Base-by-base conservation (phyloP, 1,140 invertebrate species). In the Probaryconus sp. region DNA sequence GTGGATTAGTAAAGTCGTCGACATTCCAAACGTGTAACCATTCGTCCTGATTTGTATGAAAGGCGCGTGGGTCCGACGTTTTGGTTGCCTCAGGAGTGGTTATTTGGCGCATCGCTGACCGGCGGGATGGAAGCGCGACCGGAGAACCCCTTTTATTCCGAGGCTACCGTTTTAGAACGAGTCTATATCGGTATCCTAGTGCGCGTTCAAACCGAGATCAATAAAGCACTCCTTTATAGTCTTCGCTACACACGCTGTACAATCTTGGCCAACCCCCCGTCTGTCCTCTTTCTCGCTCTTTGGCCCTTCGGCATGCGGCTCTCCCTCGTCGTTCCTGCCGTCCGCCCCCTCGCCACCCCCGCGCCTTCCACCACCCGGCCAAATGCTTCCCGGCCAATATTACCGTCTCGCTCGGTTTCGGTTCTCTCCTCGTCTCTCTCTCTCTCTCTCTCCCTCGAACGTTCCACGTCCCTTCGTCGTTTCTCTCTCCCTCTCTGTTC, bases 171-270 rank as follows among this genome's bases (percentile, higher is more conserved):
- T 72, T 68, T 76, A 70, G 71, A 73, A 70, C 72, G 60, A 75
- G 67, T 75, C 80, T 86, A 85, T 84, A 85, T 84, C 80, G 83
- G 82, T 84, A 84, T 85, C 82, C 82, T 85, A 84, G 83, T 82
- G 81, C 81, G 83, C 81, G 83, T 83, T 85, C 83, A 83, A 87
- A 85, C 84, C 81, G 81, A 87, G 85, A 87, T 87, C 85, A 87
- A 86, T 87, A 86, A 87, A 86, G 85, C 83, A 84, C 81, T 84
- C 83, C 83, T 86, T 86, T 85, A 85, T 85, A 85, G 83, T 85
- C 84, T 85, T 84, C 78, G 51, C 81, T 84, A 82, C 80, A 84
- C 81, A 79, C 85, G 80, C 76, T 76, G 80, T 81, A 83, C 82
- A 81, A 83, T 81, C 83, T 85, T 81, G 80, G 78, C 72, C 81